Evolutionary conservation across 2,113 vertebrate genomes (phyloP).

Genomic region (Ammospiza caudacuta): DNA sequence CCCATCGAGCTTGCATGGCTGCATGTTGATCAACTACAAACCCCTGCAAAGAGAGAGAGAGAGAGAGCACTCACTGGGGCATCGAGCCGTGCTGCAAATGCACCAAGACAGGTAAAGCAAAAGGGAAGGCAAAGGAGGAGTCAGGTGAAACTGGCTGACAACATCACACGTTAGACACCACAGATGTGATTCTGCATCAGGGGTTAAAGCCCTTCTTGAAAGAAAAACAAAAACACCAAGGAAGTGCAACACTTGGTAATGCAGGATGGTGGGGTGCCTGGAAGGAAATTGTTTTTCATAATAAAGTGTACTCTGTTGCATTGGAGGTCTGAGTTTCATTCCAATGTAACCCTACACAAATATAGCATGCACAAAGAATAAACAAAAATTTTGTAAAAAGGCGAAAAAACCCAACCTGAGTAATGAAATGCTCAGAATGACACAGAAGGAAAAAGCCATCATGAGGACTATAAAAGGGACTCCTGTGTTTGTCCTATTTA

Average conservation of each 20-base stretch:
- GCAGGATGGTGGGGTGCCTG: background rate
- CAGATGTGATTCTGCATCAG: background rate
- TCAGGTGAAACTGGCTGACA: background rate
- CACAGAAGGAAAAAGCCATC: background rate
- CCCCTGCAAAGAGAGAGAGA: conserved; percentile 63
- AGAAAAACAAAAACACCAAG: background rate
- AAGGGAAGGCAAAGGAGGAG: background rate
- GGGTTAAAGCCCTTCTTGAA: background rate
- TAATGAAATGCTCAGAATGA: background rate
- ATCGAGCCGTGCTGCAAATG: fast-evolving
- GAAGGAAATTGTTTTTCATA: background rate
- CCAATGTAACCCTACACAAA: background rate
- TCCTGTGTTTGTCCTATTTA: conserved; percentile 43
- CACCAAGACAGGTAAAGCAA: background rate
- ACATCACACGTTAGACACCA: background rate
- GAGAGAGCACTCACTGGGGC: background rate
- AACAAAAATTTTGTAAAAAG: background rate
- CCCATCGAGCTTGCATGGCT: conserved; percentile 84
- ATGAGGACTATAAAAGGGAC: background rate
- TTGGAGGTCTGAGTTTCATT: background rate
- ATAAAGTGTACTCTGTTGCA: background rate
- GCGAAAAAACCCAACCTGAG: background rate
- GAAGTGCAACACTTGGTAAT: background rate
- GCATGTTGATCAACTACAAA: conserved; percentile 80
- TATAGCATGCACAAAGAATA: background rate